Evolutionary conservation across 2,113 vertebrate genomes (phyloP).

Genomic region (Ophthalmolycus amberensis): DNA sequence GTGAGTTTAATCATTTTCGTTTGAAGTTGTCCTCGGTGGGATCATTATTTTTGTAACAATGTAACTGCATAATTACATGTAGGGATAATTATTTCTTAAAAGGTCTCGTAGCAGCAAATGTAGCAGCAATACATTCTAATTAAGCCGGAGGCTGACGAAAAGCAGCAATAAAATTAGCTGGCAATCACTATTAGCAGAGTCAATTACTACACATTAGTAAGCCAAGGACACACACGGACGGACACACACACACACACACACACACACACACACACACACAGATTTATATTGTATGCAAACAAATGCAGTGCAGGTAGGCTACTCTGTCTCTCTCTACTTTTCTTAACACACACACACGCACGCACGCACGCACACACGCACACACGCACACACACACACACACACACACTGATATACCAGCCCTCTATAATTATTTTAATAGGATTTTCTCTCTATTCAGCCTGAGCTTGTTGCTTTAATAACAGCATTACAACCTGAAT

Average conservation of each 20-base stretch:
- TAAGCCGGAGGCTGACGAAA: slow-evolving; percentile 90
- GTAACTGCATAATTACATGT: slow-evolving; percentile 57
- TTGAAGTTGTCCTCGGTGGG: neutral
- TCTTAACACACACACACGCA: slow-evolving; percentile 59
- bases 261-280: slow-evolving; percentile 22
- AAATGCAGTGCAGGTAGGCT: neutral
- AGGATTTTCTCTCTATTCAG: slow-evolving; percentile 79
- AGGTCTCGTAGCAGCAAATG: slow-evolving; percentile 81
- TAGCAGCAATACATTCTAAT: slow-evolving; percentile 95
- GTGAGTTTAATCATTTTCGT: neutral
- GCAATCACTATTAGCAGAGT: slow-evolving; percentile 98
- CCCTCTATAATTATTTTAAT: slow-evolving; percentile 82
- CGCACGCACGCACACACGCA: slow-evolving; percentile 52
- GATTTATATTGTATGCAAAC: slow-evolving; percentile 7
- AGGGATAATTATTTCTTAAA: slow-evolving; percentile 72
- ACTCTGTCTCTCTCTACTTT: neutral
- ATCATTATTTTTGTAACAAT: slow-evolving; percentile 37
- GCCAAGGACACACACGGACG: slow-evolving; percentile 61
- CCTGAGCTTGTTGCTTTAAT: slow-evolving; percentile 80
- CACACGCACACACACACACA: slow-evolving; percentile 62
- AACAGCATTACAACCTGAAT: slow-evolving; percentile 83
- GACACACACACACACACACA: slow-evolving; percentile 18
- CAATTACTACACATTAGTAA: slow-evolving; percentile 95
- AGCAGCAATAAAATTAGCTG: slow-evolving; percentile 98
- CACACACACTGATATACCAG: slow-evolving; percentile 46